A percentile compares a stretch with the other conserved stretches of the same genome.
Evolutionary conservation across 2,113 vertebrate genomes (phyloP).

Genomic region (Callorhinus ursinus): DNA sequence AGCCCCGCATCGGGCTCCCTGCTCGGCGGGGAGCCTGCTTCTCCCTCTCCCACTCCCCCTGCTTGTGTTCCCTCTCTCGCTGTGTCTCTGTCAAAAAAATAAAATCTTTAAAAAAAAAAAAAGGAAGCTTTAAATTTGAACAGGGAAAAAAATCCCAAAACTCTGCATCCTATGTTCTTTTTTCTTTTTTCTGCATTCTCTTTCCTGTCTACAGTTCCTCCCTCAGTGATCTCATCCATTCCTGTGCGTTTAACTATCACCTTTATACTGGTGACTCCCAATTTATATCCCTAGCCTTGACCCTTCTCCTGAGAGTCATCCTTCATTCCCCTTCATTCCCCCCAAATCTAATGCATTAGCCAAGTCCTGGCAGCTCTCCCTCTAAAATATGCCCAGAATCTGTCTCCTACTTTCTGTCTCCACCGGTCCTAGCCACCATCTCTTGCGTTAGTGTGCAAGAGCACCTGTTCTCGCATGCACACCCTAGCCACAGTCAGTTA

Average conservation of each 20-base stretch:
- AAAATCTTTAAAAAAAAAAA: too few species aligned
- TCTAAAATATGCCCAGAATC: conserved; percentile 39
- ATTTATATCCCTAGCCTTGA: neutral
- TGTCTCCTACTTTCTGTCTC: neutral
- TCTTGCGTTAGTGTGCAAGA: neutral
- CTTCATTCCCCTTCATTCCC: neutral
- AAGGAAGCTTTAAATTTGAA: conserved; percentile 24
- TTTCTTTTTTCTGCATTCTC: neutral
- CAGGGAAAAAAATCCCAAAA: neutral
- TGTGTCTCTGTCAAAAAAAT: too few species aligned
- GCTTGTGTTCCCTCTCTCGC: too few species aligned
- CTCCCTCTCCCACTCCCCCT: too few species aligned
- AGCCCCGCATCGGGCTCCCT: too few species aligned
- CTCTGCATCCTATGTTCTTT: neutral
- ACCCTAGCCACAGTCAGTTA: neutral
- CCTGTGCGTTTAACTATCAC: neutral
- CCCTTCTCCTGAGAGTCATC: neutral
- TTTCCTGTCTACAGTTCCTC: neutral
- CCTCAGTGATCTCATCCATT: neutral
- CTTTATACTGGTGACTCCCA: neutral
- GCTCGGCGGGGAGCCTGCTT: too few species aligned
- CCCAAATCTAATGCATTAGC: neutral
- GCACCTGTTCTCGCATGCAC: neutral
- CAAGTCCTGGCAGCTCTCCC: neutral
- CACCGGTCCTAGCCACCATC: neutral